Evolutionary conservation across 2,888 invertebrate species (phyloP).

Genomic region (Serrognathus titanus): DNA sequence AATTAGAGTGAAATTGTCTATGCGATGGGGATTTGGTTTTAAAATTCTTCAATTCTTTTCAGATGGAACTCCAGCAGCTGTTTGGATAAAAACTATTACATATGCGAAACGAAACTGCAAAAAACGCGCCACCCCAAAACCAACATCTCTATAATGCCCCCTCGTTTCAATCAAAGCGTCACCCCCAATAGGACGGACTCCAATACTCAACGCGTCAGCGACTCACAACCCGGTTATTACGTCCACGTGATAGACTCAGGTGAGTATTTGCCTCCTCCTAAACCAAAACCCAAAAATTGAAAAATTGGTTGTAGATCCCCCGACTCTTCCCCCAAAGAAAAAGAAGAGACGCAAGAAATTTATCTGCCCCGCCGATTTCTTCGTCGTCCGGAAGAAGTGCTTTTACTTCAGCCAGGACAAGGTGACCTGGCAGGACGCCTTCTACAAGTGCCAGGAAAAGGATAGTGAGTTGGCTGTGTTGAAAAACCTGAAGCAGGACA

Average conservation of each 20-base stretch:
- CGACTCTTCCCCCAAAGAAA: background rate
- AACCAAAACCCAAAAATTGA: too few species aligned
- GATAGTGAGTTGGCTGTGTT: conserved; percentile 22
- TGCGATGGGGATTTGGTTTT: too few species aligned
- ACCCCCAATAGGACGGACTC: conserved; percentile 5
- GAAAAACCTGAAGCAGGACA: conserved; percentile 10
- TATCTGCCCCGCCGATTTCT: conserved; percentile 54
- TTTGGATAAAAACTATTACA: conserved; percentile 13
- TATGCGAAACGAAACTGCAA: conserved; percentile 13
- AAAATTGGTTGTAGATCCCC: background rate
- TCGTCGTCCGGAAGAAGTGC: conserved; percentile 63
- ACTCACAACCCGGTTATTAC: conserved; percentile 15
- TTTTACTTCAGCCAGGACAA: conserved; percentile 62
- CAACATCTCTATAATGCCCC: background rate
- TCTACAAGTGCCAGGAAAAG: conserved; percentile 58
- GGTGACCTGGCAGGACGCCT: conserved; percentile 63
- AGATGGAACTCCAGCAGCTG: conserved; percentile 14
- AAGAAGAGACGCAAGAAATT: conserved; percentile 6
- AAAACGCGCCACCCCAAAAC: conserved; percentile 1
- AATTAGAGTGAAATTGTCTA: too few species aligned
- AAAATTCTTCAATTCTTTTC: too few species aligned
- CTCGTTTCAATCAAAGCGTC: background rate
- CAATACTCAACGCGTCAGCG: conserved; percentile 1
- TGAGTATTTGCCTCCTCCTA: too few species aligned
- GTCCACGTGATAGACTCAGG: background rate